Base-by-base conservation (phyloP, 2,888 invertebrate species). In the Conops quadrifasciatus region DNA sequence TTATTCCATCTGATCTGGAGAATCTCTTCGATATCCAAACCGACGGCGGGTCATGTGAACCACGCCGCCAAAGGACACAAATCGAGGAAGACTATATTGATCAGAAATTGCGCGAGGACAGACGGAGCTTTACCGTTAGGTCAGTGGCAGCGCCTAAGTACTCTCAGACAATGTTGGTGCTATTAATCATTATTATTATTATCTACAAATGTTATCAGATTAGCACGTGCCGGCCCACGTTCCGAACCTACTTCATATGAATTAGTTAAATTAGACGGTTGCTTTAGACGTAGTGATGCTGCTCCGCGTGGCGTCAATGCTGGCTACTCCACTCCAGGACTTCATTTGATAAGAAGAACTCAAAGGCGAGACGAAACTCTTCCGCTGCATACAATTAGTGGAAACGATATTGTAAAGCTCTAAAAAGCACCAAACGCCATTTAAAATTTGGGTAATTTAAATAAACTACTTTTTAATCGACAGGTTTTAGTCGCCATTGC, bases 211-310 rank as follows among this genome's bases (percentile, higher is more conserved):
- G 0, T 30, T 2, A 4, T 28, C 70, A 87, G 88, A 71, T 84
- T 92, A 73, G 89, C 90, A 80, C 88, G 92, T 78, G 90, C 92
- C 7, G 91, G 92, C 56, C 90, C 92, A 1, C 88, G 92, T 58
- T 90, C 91, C 26, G 93, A 93, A 77, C 89, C 91, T 45, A 89
- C 91, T 1, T 88, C 91, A 70, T 93, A 91, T 87, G 93, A 93
- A 81, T 86, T 89, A 64, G 91, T 93, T 65, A 89, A 90, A 76
- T 87, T 93, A 76, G 90, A 91, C 87, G 93, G 93, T 4, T 87
- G 88, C 74, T 86, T 91, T 74, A 85, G 89, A 53, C 87, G 88
- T 43, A 87, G 90, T 64, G 90, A 90, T 79, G 86, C 87, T 77
- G 90, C 90, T 13, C 84, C 85, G 0, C 81, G 86, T n/a, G 89